A percentile compares a stretch with the other conserved stretches of the same genome.
Evolutionary conservation across 1,140 invertebrate genomes (phyloP).

Genomic region (Drosophila aff.): DNA sequence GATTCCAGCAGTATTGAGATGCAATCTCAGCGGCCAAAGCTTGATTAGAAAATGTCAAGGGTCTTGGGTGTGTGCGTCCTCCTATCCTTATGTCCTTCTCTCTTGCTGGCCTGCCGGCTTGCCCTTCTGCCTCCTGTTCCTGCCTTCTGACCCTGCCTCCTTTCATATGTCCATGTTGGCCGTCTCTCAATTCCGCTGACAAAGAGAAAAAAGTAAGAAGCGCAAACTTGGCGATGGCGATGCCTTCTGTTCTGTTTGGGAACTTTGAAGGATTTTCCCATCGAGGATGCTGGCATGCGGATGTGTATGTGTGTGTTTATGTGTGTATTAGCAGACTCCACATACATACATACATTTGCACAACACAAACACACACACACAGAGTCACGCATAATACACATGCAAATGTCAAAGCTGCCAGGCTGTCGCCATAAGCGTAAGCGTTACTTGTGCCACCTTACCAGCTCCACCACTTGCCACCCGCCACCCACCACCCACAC

Average conservation of each 20-base stretch:
- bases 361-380: constrained; percentile 12
- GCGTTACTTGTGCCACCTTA: constrained; percentile 40
- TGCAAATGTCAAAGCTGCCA: constrained; percentile 57
- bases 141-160: too few relatives aligned
- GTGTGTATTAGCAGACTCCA: constrained; percentile 33
- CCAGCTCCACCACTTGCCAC: not conserved
- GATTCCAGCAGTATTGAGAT: constrained; percentile 6
- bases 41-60: constrained; percentile 39
- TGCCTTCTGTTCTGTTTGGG: constrained; percentile 39
- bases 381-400: constrained; percentile 45
- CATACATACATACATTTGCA: not conserved
- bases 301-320: constrained; percentile 1
- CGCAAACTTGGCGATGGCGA: constrained; percentile 41
- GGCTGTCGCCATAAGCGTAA: constrained; percentile 48
- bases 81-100: constrained; percentile 8
- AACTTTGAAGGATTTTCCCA: constrained; percentile 52
- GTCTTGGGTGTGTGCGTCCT: constrained; percentile 17
- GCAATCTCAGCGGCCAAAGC: constrained; percentile 23
- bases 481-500: not conserved
- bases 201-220: constrained; percentile 22
- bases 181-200: constrained; percentile 11
- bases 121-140: not conserved
- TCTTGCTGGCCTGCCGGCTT: not conserved
- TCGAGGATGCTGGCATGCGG: constrained; percentile 31
- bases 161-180: constrained; percentile 9